These are phyloP conservation scores for Rhinogobius similis DNA, from an alignment of 2,113 vertebrate genomes.

Conservation along the genomic window DNA sequence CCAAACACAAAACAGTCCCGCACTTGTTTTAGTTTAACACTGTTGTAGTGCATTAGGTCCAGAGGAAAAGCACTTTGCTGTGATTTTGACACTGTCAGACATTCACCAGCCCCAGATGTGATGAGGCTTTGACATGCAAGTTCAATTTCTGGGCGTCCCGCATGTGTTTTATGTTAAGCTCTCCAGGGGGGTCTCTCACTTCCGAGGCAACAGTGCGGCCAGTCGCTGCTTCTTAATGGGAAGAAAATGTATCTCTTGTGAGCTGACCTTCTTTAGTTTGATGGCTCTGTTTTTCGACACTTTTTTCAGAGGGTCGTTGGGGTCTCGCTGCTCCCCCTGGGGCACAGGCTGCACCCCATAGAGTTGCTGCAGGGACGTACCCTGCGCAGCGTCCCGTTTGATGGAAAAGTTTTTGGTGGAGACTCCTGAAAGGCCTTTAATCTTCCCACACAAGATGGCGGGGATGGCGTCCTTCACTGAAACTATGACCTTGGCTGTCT, in stretches of 20 bases:
- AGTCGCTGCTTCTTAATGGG: constrained; percentile 98
- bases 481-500: constrained; percentile 96
- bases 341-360: constrained; percentile 78
- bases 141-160: constrained; percentile 41
- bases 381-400: constrained; percentile 88
- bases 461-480: constrained; percentile 95
- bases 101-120: constrained; percentile 23
- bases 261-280: constrained; percentile 98
- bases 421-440: constrained; percentile 94
- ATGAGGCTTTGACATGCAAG: constrained; percentile 29
- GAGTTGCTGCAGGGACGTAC: constrained; percentile 87
- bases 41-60: constrained; percentile 20
- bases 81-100: constrained; percentile 28
- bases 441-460: constrained; percentile 94
- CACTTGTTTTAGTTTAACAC: constrained; percentile 33
- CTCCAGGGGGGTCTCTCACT: constrained; percentile 76
- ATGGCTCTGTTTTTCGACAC: constrained; percentile 89
- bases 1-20: constrained; percentile 33
- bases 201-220: constrained; percentile 93
- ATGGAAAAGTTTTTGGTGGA: constrained; percentile 99
- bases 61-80: constrained; percentile 11
- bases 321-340: constrained; percentile 81
- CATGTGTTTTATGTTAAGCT: constrained; percentile 48
- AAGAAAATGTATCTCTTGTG: constrained; percentile 97
- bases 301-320: constrained; percentile 85